Percentiles rank a stretch among this genome's conserved stretches.
These are phyloP conservation scores for Numida meleagris DNA, from an alignment of 2,113 vertebrate genomes.

Conservation along the genomic window DNA sequence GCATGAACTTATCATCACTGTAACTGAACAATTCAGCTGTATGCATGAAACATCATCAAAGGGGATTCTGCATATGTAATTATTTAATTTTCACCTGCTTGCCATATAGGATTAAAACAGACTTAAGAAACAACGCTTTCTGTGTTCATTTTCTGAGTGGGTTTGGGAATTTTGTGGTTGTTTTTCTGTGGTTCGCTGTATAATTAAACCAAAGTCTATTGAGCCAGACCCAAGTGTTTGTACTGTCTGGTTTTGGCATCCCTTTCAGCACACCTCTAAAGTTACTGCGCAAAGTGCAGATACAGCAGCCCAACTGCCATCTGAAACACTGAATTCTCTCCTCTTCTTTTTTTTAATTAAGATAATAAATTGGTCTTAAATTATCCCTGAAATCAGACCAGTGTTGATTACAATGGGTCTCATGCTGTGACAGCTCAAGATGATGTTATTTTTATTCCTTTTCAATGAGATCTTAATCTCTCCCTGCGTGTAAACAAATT, in stretches of 20 bases:
- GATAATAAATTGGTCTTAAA: conserved; percentile 99
- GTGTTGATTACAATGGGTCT: conserved; percentile 96
- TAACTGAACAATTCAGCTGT: not conserved
- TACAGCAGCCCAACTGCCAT: conserved; percentile 62
- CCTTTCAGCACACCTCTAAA: not conserved
- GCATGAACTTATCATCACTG: not conserved
- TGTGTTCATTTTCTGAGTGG: not conserved
- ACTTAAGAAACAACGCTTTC: not conserved
- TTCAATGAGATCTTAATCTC: conserved; percentile 90
- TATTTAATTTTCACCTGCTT: conserved; percentile 2
- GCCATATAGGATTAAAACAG: not conserved
- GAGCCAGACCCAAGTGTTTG: not conserved
- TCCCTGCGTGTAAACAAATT: conserved; percentile 87
- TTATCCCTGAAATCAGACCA: conserved; percentile 99
- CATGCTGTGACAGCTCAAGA: conserved; percentile 94
- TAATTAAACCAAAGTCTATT: not conserved
- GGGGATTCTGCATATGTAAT: not conserved
- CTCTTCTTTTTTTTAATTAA: conserved; percentile 86
- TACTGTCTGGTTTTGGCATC: not conserved
- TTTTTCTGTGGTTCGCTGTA: conserved; percentile 20
- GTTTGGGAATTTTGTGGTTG: not conserved
- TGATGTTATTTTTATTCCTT: conserved; percentile 89
- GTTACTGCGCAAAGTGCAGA: not conserved
- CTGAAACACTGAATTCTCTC: conserved; percentile 74
- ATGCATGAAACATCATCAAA: not conserved